Evolutionary conservation across 2,888 invertebrate species (phyloP), one percentile per base, ranked within the genome.

Genomic region (Pyrrhosoma nymphula): DNA sequence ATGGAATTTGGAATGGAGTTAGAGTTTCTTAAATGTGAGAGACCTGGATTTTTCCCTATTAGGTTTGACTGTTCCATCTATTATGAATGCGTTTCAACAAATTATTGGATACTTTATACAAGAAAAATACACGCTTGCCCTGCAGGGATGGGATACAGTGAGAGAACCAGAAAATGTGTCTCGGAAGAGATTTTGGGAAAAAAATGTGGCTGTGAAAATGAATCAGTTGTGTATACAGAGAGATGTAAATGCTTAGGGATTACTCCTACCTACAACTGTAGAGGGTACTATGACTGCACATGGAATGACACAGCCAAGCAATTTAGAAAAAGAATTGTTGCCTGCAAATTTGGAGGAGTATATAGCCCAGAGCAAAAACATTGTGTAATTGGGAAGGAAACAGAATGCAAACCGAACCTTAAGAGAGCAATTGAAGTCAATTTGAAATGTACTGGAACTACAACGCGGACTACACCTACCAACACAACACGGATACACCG

Each of bases 371-470:
- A 12, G 8, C 16, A 82, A 35, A 82, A 35, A 16, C 12, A 18
- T 3, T 82, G 82, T 16, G 16, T 82, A 8, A 4, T 4, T 18
- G 16, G 35, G 4, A 35, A 14, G 0, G 26, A 26, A 0, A 82
- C 30, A 16, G 16, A 1, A 2, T 82, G 82, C 16, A 82, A 82
- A 35, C 82, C 82, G 35, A 82, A 82, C 18, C 82, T 82, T 12
- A 30, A 35, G 18, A 35, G 35, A 35, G 82, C 82, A 82, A 82
- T 82, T 16, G 0, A 6, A 95, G 96, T 96, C 95, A 96, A 97
- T 1, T 95, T 96, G 35, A 97, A 96, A 96, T 96, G 96, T 20
- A 96, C 96, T 95, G 96, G 96, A 95, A 96, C 95, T 88, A 96
- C 96, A 47, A 96, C 47, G 93, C 63, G 18, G 18, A 23, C 16